Evolutionary conservation across 2,113 vertebrate species (phyloP), one percentile per base, ranked within the genome.

Genomic region (Phyllostomus hastatus): DNA sequence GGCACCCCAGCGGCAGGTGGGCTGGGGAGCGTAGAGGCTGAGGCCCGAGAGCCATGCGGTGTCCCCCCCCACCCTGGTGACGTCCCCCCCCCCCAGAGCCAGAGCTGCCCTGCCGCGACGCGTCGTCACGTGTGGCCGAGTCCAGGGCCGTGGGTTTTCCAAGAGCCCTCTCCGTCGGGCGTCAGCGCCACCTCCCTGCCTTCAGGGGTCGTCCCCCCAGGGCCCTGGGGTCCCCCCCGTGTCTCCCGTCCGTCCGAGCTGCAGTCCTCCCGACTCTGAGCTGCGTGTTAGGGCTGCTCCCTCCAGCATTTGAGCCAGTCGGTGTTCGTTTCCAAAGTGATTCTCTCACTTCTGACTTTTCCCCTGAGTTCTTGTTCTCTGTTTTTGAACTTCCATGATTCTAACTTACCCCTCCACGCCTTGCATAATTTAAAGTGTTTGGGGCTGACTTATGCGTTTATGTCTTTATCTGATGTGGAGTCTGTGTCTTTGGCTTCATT

Each of bases 401-500:
- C 73, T 89, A 43, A 91, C 86, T 82, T 92, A 67, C 90, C 95
- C 35, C 88, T 94, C 59, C 70, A 67, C 88, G 72, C 14, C 26
- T 95, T 97, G n/a, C 79, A 93, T 94, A 87, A 87, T 88, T 93
- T 94, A 89, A 93, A 96, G 54, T 96, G 88, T 88, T 91, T 89
- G 84, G 83, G 94, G 86, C 89, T 87, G 66, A 57, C 92, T 95
- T 95, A 14, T 84, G 20, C 80, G 84, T 31, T 54, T 48, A 24
- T 87, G 75, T 90, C 84, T 78, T 90, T 73, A n/a, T 89, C 79
- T 79, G 41, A 19, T 82, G 81, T 64, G 5, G 50, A 54, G 84
- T 91, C 52, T 76, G 16, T 79, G 54, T 72, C 89, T 93, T 38
- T 96, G 92, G 78, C 8, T 66, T 93, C 67, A 38, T 61, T 89